phyloP scores from a whole-genome alignment of 2,888 invertebrate species.

The Pristionchus arcanus region DNA sequence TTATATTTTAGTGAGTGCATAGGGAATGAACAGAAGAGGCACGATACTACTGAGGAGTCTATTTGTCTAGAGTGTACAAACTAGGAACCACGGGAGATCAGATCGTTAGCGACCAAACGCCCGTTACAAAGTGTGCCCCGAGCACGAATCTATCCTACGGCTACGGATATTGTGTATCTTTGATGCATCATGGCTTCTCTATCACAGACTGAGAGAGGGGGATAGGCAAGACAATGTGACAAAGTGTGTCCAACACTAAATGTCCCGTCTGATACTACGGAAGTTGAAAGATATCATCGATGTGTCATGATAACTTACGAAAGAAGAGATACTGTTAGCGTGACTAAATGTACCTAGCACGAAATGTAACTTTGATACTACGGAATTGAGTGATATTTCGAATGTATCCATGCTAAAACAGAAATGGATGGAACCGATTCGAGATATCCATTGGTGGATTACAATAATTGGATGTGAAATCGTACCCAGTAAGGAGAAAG shows the following conservation, averaged over 20 bases:
- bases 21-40: not conserved
- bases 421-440: not conserved
- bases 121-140: not conserved
- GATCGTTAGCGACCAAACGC: not conserved
- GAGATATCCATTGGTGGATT: not conserved
- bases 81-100: slow-evolving; percentile 19
- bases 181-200: not conserved
- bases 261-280: not conserved
- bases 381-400: not conserved
- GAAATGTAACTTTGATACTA: not conserved
- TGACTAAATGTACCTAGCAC: slow-evolving; percentile 7
- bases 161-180: slow-evolving; percentile 9
- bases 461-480: not conserved
- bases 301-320: not conserved
- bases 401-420: not conserved
- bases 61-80: slow-evolving; percentile 33
- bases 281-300: not conserved
- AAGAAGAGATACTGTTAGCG: not conserved
- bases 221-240: not conserved
- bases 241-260: not conserved
- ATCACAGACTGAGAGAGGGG: not conserved
- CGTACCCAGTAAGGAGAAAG: slow-evolving; percentile 72
- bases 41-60: not conserved
- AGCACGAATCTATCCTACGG: not conserved
- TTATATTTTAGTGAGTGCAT: slow-evolving; percentile 6